Evolutionary conservation across 1,140 invertebrate genomes (phyloP).

Genomic region (roundworm (Caenorhabditis elegans)): WBcel235 BX284605.5:13375001-13375500

Average conservation of each 20-base stretch:
- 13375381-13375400: too few species aligned
- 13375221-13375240: background rate
- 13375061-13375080: background rate
- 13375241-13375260: background rate
- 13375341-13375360: too few species aligned
- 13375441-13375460: too few species aligned
- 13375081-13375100: background rate
- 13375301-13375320: too few species aligned
- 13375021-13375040: background rate
- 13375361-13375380: too few species aligned
- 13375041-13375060: constrained; percentile 14
- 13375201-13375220: constrained; percentile 7
- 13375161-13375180: background rate
- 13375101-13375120: constrained; percentile 10
- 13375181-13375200: background rate
- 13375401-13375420: too few species aligned
- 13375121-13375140: constrained; percentile 8
- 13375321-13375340: too few species aligned
- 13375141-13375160: background rate
- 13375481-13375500: too few species aligned
- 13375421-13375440: too few species aligned
- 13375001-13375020: background rate
- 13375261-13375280: too few species aligned
- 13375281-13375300: too few species aligned
- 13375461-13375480: too few species aligned